Conservation (phyloP, 2,113 vertebrate genomes). For the Merops nubicus region DNA sequence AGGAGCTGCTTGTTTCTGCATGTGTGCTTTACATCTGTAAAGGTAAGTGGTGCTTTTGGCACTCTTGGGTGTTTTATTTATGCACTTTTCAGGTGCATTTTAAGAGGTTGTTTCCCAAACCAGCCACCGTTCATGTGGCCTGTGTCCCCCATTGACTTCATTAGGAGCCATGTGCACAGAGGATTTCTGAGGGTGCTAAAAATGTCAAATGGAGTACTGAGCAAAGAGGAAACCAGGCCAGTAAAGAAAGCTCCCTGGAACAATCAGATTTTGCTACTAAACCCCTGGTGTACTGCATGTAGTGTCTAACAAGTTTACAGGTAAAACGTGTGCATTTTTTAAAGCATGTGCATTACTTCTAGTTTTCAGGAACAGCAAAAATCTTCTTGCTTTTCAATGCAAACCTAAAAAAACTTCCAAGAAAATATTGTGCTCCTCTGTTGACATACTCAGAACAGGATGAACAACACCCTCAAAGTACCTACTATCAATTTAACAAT, state of each 20-base stretch:
- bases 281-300: not conserved
- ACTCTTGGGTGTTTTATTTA: not conserved
- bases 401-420: not conserved
- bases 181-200: slow-evolving; percentile 34
- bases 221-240: not conserved
- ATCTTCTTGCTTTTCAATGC: not conserved
- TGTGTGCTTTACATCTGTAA: not conserved
- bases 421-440: not conserved
- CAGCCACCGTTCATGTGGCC: not conserved
- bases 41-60: not conserved
- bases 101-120: slow-evolving; percentile 1
- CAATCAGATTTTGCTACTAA: not conserved
- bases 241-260: slow-evolving; percentile 23
- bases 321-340: not conserved
- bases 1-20: not conserved
- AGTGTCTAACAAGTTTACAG: not conserved
- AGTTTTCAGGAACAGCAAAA: not conserved
- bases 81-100: not conserved
- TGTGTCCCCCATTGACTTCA: not conserved
- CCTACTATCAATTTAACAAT: not conserved
- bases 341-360: not conserved
- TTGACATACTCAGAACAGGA: not conserved
- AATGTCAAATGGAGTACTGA: not conserved
- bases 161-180: not conserved
- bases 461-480: not conserved